Conservation (phyloP, 2,113 vertebrate genomes). For the Dipodomys merriami region DNA sequence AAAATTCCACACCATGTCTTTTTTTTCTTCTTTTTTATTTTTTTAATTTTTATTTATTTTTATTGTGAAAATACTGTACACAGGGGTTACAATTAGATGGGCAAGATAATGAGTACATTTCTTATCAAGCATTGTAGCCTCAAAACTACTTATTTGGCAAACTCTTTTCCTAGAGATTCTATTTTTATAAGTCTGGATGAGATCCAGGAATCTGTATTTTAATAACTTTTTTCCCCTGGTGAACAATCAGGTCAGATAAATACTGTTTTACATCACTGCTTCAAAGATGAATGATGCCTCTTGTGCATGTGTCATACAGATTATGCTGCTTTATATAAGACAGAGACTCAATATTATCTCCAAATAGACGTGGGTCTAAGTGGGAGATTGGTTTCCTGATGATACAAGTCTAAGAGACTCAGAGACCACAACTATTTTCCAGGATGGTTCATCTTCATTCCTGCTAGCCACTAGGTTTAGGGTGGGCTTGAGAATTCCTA, state of each 20-base stretch:
- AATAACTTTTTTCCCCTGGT: not conserved
- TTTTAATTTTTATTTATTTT: no score
- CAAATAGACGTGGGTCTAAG: not conserved
- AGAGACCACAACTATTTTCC: not conserved
- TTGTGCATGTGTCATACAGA: not conserved
- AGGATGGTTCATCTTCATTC: not conserved
- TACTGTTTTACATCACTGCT: not conserved
- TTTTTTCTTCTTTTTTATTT: not conserved
- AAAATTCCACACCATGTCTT: not conserved
- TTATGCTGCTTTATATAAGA: not conserved
- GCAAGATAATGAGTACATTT: no score
- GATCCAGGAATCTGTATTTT: not conserved
- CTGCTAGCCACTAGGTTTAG: conserved; percentile 6
- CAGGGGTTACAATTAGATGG: no score
- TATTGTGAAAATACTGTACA: no score
- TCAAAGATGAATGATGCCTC: not conserved
- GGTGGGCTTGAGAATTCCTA: conserved; percentile 53
- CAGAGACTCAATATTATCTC: not conserved
- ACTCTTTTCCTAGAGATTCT: not conserved
- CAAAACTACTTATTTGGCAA: conserved; percentile 4
- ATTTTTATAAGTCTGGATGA: not conserved
- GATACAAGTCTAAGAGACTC: not conserved
- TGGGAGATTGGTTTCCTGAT: not conserved
- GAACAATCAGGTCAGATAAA: not conserved
- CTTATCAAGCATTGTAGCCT: no score